Base-by-base conservation (phyloP, 2,797 vertebrate species). In the Melanotaenia parkinsoni region DNA sequence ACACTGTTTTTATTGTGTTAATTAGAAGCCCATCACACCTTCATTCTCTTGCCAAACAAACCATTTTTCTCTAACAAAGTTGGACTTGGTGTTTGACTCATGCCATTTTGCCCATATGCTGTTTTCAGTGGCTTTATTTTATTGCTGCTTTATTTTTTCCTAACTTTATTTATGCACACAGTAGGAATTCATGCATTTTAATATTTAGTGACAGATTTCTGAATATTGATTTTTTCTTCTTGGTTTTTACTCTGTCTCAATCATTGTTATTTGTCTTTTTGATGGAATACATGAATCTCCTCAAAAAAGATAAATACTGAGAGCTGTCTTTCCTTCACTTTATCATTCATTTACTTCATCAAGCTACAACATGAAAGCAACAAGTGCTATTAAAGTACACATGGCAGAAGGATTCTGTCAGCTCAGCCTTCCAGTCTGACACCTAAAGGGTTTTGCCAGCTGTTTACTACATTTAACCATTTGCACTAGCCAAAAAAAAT, bases 21-120 rank as follows among this genome's bases (percentile, higher is more conserved):
- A 82, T 83, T 86, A 83, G 45, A 70, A 80, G 64, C 67, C 61
- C 75, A 81, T 72, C 70, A 76, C 63, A 77, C 74, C 43, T 79
- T 32, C 0, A 1, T 26, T 69, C 9, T 80, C 63, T 67, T 84
- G 80, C 82, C 79, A 87, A 78, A 74, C 75, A 88, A 81, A 67
- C 24, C 3, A 22, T 74, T 77, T 67, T 62, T 64, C 33, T 78
- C 6, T 58, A 28, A 65, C 54, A 67, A 60, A 73, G 65, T 50
- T 69, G 54, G 82, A 59, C 70, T 74, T 59, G 0, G 51, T 32
- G 76, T 74, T 45, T 83, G 68, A 80, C 76, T 83, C 74, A 74
- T 13, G 14, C 67, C 53, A 50, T 63, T 71, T 50, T 37, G 67
- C 67, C 74, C 79, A 64, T 72, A 43, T 65, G 66, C 56, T 80